These are phyloP conservation scores for Formica exsecta DNA, from an alignment of 1,140 invertebrate genomes.

Conservation along the genomic window DNA sequence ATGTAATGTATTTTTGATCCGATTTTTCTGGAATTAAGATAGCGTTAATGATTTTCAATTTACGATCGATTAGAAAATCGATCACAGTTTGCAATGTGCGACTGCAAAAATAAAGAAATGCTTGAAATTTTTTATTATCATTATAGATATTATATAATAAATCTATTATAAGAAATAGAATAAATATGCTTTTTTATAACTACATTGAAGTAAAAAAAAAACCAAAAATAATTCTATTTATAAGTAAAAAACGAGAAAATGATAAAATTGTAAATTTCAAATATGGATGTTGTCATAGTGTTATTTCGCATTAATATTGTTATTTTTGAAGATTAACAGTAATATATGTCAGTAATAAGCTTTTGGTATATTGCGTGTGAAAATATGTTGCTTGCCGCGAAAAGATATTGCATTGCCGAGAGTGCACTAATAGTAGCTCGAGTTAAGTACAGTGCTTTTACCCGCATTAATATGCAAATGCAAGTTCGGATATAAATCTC, in stretches of 20 bases:
- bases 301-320: background rate
- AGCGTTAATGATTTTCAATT: background rate
- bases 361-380: constrained; percentile 28
- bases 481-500: constrained; percentile 54
- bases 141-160: constrained; percentile 2
- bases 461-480: constrained; percentile 59
- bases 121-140: constrained; percentile 11
- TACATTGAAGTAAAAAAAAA: background rate
- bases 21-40: background rate
- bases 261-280: background rate
- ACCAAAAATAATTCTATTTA: background rate
- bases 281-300: background rate
- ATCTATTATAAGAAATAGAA: background rate
- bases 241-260: background rate
- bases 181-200: background rate
- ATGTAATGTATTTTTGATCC: background rate
- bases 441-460: constrained; percentile 59
- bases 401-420: constrained; percentile 58
- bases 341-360: background rate
- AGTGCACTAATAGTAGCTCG: constrained; percentile 54
- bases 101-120: constrained; percentile 5
- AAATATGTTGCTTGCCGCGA: constrained; percentile 28
- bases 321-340: constrained; percentile 5
- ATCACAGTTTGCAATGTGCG: too few species aligned
- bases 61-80: background rate